A percentile compares a stretch with the other conserved stretches of the same genome.
Conservation (phyloP, 2,113 vertebrate genomes). For the Machaerirhynchus nigripectus region DNA sequence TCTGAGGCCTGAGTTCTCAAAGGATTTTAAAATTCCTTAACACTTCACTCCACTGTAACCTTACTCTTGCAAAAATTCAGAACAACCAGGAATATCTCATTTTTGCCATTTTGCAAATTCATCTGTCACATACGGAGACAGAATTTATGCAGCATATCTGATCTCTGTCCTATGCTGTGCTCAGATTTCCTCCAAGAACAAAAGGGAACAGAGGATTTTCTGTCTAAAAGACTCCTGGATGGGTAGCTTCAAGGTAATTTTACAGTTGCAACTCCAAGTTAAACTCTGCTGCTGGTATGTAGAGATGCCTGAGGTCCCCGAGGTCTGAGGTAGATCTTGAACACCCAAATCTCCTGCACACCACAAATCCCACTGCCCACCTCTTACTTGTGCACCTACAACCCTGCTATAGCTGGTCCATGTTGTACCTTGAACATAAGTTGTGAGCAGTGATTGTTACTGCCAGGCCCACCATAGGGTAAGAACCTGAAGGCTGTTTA, state of each 20-base stretch:
- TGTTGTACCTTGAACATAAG: rapidly evolving
- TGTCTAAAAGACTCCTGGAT: background rate
- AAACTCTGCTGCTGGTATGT: background rate
- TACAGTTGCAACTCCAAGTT: background rate
- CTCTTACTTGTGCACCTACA: background rate
- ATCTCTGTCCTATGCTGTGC: background rate
- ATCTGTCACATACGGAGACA: background rate
- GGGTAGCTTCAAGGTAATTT: background rate
- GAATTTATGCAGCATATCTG: background rate
- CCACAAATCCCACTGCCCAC: background rate
- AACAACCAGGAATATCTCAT: background rate
- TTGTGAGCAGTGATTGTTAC: background rate
- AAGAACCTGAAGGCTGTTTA: background rate
- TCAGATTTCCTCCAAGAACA: background rate
- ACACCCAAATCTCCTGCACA: background rate
- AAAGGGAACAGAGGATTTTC: background rate
- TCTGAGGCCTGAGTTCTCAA: background rate
- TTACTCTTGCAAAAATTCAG: background rate
- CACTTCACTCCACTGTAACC: too few species aligned
- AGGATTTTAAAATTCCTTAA: background rate
- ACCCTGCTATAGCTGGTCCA: background rate
- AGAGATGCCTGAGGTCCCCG: background rate
- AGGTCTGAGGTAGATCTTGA: background rate
- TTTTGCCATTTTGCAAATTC: background rate
- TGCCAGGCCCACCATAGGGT: background rate